Percentiles rank a stretch among this genome's conserved stretches.
These are phyloP conservation scores for Notolepis coatsorum DNA, from an alignment of 2,797 vertebrate genomes.

Conservation along the genomic window DNA sequence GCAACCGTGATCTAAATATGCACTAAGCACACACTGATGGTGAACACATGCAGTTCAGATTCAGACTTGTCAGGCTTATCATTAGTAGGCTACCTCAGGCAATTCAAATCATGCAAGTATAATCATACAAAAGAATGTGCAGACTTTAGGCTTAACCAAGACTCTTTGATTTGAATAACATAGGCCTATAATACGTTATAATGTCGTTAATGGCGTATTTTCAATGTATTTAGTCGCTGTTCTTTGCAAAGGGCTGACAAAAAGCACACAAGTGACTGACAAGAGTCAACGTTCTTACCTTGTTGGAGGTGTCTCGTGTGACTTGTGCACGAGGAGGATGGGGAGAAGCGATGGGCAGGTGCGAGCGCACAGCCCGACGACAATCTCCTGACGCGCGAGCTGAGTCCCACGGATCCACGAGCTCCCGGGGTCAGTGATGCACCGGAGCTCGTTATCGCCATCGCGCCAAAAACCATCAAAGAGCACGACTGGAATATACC, in stretches of 20 bases:
- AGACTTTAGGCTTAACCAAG: not conserved
- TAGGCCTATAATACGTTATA: not conserved
- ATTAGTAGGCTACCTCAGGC: too few relatives aligned
- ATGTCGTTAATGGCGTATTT: not conserved
- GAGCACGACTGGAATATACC: slow-evolving; percentile 58
- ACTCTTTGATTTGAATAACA: not conserved
- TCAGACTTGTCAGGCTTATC: not conserved
- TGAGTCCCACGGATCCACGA: slow-evolving; percentile 39
- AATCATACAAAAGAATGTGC: not conserved
- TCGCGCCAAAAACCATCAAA: slow-evolving; percentile 76
- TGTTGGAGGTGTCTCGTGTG: slow-evolving; percentile 26
- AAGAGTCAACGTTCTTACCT: slow-evolving; percentile 61
- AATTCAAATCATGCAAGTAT: not conserved
- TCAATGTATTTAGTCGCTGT: not conserved
- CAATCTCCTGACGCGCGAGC: slow-evolving; percentile 62
- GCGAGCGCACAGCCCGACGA: slow-evolving; percentile 79
- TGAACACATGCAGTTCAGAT: not conserved
- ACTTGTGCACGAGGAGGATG: slow-evolving; percentile 27
- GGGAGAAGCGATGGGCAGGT: slow-evolving; percentile 84
- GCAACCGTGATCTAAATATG: not conserved
- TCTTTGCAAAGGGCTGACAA: not conserved
- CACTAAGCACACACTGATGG: not conserved
- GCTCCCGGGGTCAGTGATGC: slow-evolving; percentile 78
- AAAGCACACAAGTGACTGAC: not conserved
- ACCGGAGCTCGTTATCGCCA: slow-evolving; percentile 73